Base-by-base conservation (phyloP, 2,113 vertebrate genomes). In the Canis aureus region DNA sequence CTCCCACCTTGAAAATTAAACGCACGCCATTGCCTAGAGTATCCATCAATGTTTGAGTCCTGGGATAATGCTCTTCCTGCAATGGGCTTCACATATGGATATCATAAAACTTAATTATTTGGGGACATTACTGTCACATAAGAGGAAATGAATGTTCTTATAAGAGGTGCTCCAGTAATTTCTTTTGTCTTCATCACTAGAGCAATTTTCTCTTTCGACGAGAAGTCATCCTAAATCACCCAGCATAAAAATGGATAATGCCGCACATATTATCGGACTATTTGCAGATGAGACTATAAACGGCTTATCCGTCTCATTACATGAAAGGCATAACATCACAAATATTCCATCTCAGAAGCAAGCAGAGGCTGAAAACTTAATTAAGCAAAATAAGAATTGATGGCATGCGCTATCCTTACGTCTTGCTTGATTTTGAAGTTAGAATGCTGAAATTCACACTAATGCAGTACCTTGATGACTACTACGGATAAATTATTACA, bases 161-260 rank as follows among this genome's bases (percentile, higher is more conserved):
- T 20, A 74, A 91, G 86, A 79, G 43, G 93, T 32, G 78, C 60
- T 66, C 73, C n/a, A 0, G 53, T 43, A 69, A 62, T 59, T 69
- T 62, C 80, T 71, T 97, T 79, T 89, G 90, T 94, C 66, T 86
- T 86, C 66, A 51, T 64, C 57, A 53, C 62, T 23, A 38, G 38
- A 69, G 69, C 66, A 82, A 79, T 76, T 80, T 78, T 57, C 74
- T 73, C 53, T 96, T 87, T 84, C 3, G 4, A 25, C 1, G 19
- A 91, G 62, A 74, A 83, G 88, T 60, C 81, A 67, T 49, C 57
- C 66, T 71, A 91, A 95, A 94, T 74, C 17, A 62, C 90, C 82
- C 55, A 35, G 60, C 29, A 23, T 12, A 49, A 49, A 57, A 64
- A 69, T 29, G 69, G 38, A 17, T 20, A 15, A 67, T 2, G 20